Evolutionary conservation across 2,888 invertebrate species (phyloP), one percentile per base, ranked within the genome.

Genomic region (Endomychus coccineus): DNA sequence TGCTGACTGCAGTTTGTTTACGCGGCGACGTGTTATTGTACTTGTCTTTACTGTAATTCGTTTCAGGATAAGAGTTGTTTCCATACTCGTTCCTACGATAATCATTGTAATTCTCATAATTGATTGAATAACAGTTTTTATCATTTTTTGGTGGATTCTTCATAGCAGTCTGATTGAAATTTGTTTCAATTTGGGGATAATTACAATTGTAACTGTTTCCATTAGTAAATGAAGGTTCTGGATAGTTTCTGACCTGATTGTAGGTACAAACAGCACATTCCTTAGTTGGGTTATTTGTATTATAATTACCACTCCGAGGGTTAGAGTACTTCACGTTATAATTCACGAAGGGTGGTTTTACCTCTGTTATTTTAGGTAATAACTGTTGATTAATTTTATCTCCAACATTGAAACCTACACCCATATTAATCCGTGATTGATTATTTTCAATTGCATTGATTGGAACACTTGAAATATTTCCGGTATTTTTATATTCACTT

Each of bases 141-240:
- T 45, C 44, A 31, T 52, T 54, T 5, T 38, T 46, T 29, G 45
- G 45, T 19, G 51, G 49, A 39, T 55, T 56, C 27, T 54, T 56
- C 40, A 48, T 56, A 17, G 42, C 49, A 7, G 51, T 40, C 16
- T 44, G 13, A 17, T 46, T 45, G 31, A 56, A 57, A 36, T 51
- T 52, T 34, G 61, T 60, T 36, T 47, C 54, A 40, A 57, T 61
- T 38, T 52, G 58, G 9, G 19, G 31, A 16, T 37, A 37, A 17
- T 37, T 37, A 27, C 27, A 37, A 25, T 17, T 37, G 19, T 27
- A 25, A 15, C 14, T 37, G 12, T 45, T 51, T 35, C 56, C 59
- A 36, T 57, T 61, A 2, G 58, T 58, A 38, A 62, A 62, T 7
- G 60, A 40, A 3, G 59, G 54, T 40, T 61, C 59, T 6, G 52